Evolutionary conservation across 2,888 invertebrate genomes (phyloP), one percentile per base, ranked within the genome.

Genomic region (Lampropteryx suffumata): DNA sequence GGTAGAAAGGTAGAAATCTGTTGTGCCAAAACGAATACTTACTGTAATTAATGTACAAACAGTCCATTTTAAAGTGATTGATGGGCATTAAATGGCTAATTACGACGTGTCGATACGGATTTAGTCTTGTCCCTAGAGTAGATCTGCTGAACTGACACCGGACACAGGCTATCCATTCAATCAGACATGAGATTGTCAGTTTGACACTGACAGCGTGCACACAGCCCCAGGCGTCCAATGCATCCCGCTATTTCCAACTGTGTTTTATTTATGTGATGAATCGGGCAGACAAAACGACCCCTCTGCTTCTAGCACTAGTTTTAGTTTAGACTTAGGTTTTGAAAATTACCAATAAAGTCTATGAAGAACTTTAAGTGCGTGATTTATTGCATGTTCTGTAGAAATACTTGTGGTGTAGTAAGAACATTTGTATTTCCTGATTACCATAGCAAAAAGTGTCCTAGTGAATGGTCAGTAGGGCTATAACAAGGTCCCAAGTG

Each of bases 161-260:
- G 76, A 75, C 75, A 71, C 67, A 54, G 62, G 66, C 80, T 65
- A 77, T 79, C 76, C 73, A 75, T 80, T 79, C 68, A 77, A 68
- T 74, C 64, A 73, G 72, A 77, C 73, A 69, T 24, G 46, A 40
- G 21, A 46, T 36, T 40, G 76, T 71, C 75, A 69, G 71, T 76
- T 74, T 76, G 81, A 79, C 79, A 73, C 62, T 72, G 76, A 71
- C 77, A 73, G 68, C 58, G 55, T 66, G 65, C 61, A 49, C 61
- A 49, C 35, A 60, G 60, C 65, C 60, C 59, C 56, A 50, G 54
- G 61, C 57, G 47, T 58, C 59, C 58, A 49, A 52, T 60, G 47
- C 61, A 53, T 45, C 43, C 56, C 43, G n/a, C 43, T 7, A 24
- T 32, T 29, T 35, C 45, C 28, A 39, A 39, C 47, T 46, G 34